Evolutionary conservation across 2,113 vertebrate species (phyloP).

Genomic region (Ophthalmolycus amberensis): DNA sequence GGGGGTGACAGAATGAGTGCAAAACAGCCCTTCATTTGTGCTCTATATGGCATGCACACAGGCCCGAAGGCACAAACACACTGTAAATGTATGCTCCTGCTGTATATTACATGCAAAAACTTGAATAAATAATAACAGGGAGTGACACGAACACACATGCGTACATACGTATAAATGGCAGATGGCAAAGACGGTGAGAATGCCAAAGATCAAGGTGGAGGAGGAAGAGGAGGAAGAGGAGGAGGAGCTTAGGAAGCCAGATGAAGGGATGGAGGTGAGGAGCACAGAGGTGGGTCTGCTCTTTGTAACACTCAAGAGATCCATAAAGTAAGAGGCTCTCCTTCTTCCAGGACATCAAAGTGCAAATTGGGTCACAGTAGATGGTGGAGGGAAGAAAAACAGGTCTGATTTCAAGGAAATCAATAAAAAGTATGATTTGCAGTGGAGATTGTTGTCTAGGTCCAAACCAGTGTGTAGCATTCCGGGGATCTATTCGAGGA

Average conservation of each 20-base stretch:
- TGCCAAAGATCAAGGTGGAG: neutral
- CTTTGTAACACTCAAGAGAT: constrained; percentile 5
- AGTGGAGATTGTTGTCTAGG: neutral
- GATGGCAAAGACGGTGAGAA: constrained; percentile 50
- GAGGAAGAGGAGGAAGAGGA: constrained; percentile 11
- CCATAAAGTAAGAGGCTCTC: neutral
- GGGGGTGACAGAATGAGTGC: constrained; percentile 57
- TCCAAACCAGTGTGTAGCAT: neutral
- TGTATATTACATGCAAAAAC: constrained; percentile 21
- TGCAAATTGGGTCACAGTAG: neutral
- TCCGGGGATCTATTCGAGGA: neutral
- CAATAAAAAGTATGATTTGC: neutral
- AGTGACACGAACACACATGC: constrained; percentile 22
- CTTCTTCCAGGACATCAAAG: neutral
- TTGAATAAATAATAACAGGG: constrained; percentile 35
- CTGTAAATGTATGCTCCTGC: neutral
- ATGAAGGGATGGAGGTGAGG: constrained; percentile 49
- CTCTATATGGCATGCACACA: neutral
- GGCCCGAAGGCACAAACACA: neutral
- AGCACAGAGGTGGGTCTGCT: constrained; percentile 23
- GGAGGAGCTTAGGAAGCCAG: constrained; percentile 29
- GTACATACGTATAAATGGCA: constrained; percentile 21
- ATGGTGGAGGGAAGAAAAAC: neutral
- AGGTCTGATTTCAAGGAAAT: neutral
- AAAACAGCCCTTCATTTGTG: constrained; percentile 17